phyloP scores from a whole-genome alignment of 1,140 invertebrate genomes.

The Zaprionus vittiger region DNA sequence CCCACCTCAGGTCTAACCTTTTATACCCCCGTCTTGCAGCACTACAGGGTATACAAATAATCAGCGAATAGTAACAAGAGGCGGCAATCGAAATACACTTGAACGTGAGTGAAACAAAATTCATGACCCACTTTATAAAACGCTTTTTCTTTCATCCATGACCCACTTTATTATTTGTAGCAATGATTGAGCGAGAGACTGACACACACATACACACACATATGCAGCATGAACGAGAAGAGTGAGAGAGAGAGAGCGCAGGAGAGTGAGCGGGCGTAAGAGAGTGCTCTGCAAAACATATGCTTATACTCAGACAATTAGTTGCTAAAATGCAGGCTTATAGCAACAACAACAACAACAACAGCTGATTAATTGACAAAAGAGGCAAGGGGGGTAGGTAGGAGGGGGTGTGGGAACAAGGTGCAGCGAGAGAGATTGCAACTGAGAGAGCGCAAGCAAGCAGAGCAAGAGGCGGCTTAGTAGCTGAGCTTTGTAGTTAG shows the following conservation, averaged over 20 bases:
- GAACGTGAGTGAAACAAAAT: slow-evolving; percentile 84
- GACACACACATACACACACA: slow-evolving; percentile 2
- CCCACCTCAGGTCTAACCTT: neutral
- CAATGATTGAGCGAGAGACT: slow-evolving; percentile 57
- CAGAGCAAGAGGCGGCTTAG: slow-evolving; percentile 32
- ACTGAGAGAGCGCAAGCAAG: neutral
- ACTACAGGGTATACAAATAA: slow-evolving; percentile 22
- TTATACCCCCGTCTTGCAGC: neutral
- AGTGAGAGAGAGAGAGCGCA: slow-evolving; percentile 17
- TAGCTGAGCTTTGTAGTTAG: slow-evolving; percentile 46
- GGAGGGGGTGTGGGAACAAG: neutral
- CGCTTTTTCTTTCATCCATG: slow-evolving; percentile 84
- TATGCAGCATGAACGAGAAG: slow-evolving; percentile 5
- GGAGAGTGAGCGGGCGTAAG: slow-evolving; percentile 10
- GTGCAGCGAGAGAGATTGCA: neutral
- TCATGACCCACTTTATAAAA: slow-evolving; percentile 84
- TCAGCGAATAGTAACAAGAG: slow-evolving; percentile 55
- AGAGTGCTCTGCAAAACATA: slow-evolving; percentile 21
- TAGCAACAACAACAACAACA: slow-evolving; percentile 38
- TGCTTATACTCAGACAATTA: slow-evolving; percentile 75
- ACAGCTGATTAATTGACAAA: slow-evolving; percentile 65
- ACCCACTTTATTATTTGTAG: slow-evolving; percentile 83
- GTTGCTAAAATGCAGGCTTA: slow-evolving; percentile 73
- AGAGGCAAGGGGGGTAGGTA: neutral
- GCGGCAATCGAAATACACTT: slow-evolving; percentile 82